A percentile compares a stretch with the other conserved stretches of the same genome.
These are phyloP conservation scores for Lepidurus apus DNA, from an alignment of 1,140 invertebrate genomes.

Conservation along the genomic window DNA sequence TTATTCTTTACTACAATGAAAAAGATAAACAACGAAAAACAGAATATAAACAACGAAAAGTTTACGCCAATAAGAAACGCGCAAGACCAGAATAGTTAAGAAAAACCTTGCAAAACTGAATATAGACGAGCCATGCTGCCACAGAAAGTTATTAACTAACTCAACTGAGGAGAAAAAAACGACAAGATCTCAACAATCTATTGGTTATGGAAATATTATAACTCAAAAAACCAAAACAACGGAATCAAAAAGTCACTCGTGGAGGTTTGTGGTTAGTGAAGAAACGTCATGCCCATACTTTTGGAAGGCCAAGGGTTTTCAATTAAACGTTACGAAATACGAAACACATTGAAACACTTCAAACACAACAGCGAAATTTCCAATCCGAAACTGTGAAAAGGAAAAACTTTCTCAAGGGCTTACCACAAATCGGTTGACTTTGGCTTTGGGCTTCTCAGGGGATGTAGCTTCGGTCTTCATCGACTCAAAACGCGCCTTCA, in stretches of 20 bases:
- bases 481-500: slow-evolving; percentile 77
- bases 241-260: not conserved
- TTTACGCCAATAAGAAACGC: not conserved
- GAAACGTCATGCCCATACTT: slow-evolving; percentile 2
- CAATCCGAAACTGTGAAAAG: not conserved
- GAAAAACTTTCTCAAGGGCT: slow-evolving; percentile 45
- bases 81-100: too few species aligned
- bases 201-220: not conserved
- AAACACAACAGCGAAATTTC: not conserved
- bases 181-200: too few species aligned
- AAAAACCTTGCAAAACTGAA: too few species aligned
- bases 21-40: not conserved
- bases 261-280: not conserved
- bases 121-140: too few species aligned
- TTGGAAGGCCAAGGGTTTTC: too few species aligned
- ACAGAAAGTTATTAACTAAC: too few species aligned
- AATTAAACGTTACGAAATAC: too few species aligned
- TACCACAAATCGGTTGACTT: slow-evolving; percentile 82
- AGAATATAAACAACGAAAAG: not conserved
- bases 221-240: not conserved
- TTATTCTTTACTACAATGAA: not conserved
- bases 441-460: slow-evolving; percentile 54
- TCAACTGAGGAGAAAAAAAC: too few species aligned
- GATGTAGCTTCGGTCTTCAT: slow-evolving; percentile 53
- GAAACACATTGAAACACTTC: not conserved